Base-by-base conservation (phyloP, 2,888 invertebrate genomes). In the Parnassius apollo region DNA sequence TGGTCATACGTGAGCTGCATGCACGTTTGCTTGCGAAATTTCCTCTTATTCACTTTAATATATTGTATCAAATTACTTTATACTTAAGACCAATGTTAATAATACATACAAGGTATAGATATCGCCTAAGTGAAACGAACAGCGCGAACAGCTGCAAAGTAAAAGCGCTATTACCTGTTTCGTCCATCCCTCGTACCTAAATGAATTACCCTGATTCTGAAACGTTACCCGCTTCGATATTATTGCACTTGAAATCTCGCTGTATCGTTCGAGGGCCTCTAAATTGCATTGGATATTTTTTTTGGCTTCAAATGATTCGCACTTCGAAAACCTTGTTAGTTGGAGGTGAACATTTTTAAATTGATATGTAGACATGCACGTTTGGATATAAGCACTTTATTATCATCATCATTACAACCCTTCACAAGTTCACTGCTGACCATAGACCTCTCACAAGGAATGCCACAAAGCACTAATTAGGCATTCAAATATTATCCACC, bases 271-370 rank as follows among this genome's bases (percentile, higher is more conserved):
- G 54, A 58, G 54, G n/a, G 52, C 51, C 50, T 66, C 48, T 57
- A 56, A 56, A 64, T 57, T 48, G 61, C 62, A 63, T 59, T 12
- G 69, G 65, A 63, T 61, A 62, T 70, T 35, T 70, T 68, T 53
- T 53, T 53, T 25, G 12, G 35, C 12, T 2, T 13, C 4, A 35
- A 35, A 53, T n/a, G 42, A 25, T 35, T 53, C 12, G 52, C 13
- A 22, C 25, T 18, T 3, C 3, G 25, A n/a, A 48, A 46, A 9
- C 42, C 42, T 42, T 42, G n/a, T 54, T n/a, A 42, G 42, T 35
- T 53, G 10, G 22, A 1, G 18, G 18, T 18, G 18, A 18, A 18
- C 18, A 18, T 18, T 18, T 18, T 18, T 1, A n/a, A 4, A 35
- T 35, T 7, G 7, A 7, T 7, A 7, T 1, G 35, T 35, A 35